Base-by-base conservation (phyloP, 2,113 vertebrate species). In the Neolamprologus toae region DNA sequence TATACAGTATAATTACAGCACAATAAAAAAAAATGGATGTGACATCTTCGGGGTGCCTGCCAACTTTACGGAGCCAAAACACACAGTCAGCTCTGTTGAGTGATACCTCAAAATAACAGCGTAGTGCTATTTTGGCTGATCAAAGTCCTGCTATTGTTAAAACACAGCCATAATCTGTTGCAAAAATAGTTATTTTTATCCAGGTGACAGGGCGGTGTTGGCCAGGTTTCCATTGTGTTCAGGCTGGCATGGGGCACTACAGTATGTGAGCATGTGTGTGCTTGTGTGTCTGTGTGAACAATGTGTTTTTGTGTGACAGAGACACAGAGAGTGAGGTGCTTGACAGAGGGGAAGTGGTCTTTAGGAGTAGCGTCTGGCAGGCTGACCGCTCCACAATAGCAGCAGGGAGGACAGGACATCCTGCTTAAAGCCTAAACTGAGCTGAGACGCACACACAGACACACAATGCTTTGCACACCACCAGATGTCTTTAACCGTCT, bases 341-440 rank as follows among this genome's bases (percentile, higher is more conserved):
- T 94, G 93, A 95, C 84, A 92, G 86, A 95, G 82, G 86, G 96
- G 96, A 95, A 94, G 91, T 93, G 92, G 87, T 94, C 92, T 94
- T 93, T 90, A 86, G 85, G 90, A 90, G 89, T 89, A 93, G 88
- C 83, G 92, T 96, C 95, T 95, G 92, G 92, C 88, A 86, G 89
- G 91, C 93, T 89, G 80, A 92, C 28, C 55, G 57, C 83, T 76
- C 83, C 81, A 96, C 95, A 96, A 96, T 96, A 95, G 94, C 92
- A 85, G 80, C 88, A 86, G 89, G 91, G 92, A 93, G 91, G 94
- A 95, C 95, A 96, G 96, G 96, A 96, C 89, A 96, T 96, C 96
- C 96, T 96, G 94, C 95, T 94, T 90, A 85, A 87, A 87, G 85
- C 87, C 66, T 79, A 71, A 68, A 19, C 85, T 86, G 21, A 83